Evolutionary conservation across 2,113 vertebrate genomes (phyloP).

Genomic region (Seriola dumerili): DNA sequence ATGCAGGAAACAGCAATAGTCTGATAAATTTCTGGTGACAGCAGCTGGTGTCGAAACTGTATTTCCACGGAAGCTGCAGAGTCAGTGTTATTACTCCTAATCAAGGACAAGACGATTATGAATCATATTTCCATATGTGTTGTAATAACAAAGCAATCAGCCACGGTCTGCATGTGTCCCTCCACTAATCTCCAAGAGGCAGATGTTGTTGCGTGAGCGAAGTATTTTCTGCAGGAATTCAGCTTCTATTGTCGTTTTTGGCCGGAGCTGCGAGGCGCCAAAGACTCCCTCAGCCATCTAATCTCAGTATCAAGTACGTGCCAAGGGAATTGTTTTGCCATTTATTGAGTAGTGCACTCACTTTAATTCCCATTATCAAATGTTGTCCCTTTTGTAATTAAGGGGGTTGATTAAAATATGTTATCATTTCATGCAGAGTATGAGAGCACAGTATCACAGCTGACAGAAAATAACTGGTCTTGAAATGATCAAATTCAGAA

Average conservation of each 20-base stretch:
- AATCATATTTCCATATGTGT: conserved; percentile 56
- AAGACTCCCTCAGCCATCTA: conserved; percentile 43
- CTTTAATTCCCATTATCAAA: conserved; percentile 41
- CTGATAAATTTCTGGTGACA: background rate
- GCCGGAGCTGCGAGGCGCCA: conserved; percentile 40
- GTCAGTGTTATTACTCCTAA: background rate
- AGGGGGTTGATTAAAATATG: conserved; percentile 31
- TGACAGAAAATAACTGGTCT: background rate
- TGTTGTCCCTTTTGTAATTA: conserved; percentile 30
- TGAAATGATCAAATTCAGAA: background rate
- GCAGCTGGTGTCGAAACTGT: background rate
- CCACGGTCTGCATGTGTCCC: background rate
- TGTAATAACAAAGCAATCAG: conserved; percentile 25
- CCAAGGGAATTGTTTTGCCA: conserved; percentile 32
- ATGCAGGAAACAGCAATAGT: background rate
- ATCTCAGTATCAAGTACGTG: conserved; percentile 28
- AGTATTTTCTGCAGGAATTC: conserved; percentile 41
- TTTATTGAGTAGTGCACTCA: conserved; percentile 28
- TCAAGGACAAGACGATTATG: conserved; percentile 43
- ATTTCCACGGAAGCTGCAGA: conserved; percentile 22
- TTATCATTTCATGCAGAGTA: background rate
- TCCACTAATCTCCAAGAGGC: conserved; percentile 29
- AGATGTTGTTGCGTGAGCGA: background rate
- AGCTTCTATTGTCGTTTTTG: conserved; percentile 25
- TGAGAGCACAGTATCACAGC: background rate